Percentiles rank a stretch among this genome's conserved stretches.
phyloP scores from a whole-genome alignment of 2,888 invertebrate genomes.

The Galerucella pusilla region DNA sequence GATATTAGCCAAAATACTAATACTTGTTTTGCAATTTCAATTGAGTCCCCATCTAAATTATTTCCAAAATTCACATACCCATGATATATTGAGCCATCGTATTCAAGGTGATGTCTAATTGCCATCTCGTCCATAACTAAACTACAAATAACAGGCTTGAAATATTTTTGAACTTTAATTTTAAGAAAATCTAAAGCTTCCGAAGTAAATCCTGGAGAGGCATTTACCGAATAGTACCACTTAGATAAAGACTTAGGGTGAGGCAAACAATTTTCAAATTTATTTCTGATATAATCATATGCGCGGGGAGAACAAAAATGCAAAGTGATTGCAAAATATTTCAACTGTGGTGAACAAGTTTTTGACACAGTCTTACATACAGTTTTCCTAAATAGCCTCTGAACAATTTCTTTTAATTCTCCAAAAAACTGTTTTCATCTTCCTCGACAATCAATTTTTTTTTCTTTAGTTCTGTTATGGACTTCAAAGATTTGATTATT shows the following conservation, averaged over 20 bases:
- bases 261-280: slow-evolving; percentile 10
- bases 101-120: not conserved
- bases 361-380: not conserved
- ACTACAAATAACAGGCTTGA: slow-evolving; percentile 1
- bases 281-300: slow-evolving; percentile 11
- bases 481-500: not conserved
- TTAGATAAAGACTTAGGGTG: slow-evolving; percentile 16
- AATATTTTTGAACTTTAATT: slow-evolving; percentile 4
- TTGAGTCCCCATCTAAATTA: slow-evolving; percentile 1
- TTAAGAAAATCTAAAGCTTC: slow-evolving; percentile 18
- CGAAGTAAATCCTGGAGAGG: slow-evolving; percentile 3
- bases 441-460: slow-evolving; percentile 2
- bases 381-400: slow-evolving; percentile 9
- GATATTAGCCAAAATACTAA: not conserved
- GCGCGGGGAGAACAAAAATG: slow-evolving; percentile 18
- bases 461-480: not conserved
- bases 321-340: slow-evolving; percentile 10
- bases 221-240: slow-evolving; percentile 13
- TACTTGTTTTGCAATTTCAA: slow-evolving; percentile 16
- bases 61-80: slow-evolving; percentile 1
- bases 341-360: not conserved
- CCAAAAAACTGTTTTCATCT: slow-evolving; percentile 10
- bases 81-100: slow-evolving; percentile 8
- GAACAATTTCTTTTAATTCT: slow-evolving; percentile 7
- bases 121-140: slow-evolving; percentile 6